phyloP scores from a whole-genome alignment of 2,113 vertebrate species.

The Condylura cristata region DNA sequence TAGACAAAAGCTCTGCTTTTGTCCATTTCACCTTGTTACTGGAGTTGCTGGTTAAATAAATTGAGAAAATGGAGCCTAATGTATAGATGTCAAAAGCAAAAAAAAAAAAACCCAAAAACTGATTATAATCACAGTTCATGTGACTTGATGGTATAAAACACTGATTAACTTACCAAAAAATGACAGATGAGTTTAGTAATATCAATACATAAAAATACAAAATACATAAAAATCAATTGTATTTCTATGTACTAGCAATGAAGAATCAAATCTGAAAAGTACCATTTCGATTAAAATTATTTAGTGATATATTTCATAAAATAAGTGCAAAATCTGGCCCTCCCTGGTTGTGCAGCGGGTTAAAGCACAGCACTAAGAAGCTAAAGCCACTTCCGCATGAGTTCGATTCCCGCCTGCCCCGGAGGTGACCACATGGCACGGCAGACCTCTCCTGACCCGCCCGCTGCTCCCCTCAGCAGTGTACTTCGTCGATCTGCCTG shows the following conservation, averaged over 20 bases:
- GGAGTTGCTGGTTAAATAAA: not conserved
- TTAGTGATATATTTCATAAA: not conserved
- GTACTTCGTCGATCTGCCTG: no score
- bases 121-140: not conserved
- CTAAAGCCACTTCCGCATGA: no score
- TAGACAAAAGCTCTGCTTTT: not conserved
- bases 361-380: no score
- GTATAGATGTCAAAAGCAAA: not conserved
- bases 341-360: no score
- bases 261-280: not conserved
- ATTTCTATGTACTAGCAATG: not conserved
- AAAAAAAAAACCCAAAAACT: not conserved
- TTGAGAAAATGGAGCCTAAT: not conserved
- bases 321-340: not conserved
- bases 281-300: not conserved
- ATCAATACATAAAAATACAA: not conserved
- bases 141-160: not conserved
- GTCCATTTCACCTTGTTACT: not conserved
- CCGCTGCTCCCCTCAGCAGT: no score
- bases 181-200: not conserved
- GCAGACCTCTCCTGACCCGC: no score
- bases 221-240: not conserved
- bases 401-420: no score
- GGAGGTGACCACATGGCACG: no score
- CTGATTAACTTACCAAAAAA: not conserved